Percentiles rank a stretch among this genome's conserved stretches.
phyloP scores from a whole-genome alignment of 1,140 invertebrate species.

The Penaeus japonicus region DNA sequence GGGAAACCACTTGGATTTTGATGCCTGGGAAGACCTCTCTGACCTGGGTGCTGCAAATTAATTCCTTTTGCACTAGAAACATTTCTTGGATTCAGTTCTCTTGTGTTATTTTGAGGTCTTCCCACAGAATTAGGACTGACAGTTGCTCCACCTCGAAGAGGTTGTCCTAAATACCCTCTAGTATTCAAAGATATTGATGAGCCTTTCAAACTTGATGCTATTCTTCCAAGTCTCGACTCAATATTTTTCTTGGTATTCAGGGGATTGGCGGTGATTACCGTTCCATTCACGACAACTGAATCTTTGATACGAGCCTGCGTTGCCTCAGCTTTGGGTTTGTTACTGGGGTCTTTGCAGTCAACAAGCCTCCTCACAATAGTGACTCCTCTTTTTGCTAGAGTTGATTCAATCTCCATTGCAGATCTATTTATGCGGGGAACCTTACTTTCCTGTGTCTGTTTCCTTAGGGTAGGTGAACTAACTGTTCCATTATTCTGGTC shows the following conservation, averaged over 20 bases:
- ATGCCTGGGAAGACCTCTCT: not conserved
- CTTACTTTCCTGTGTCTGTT: not conserved
- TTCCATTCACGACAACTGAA: not conserved
- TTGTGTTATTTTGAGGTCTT: too few species aligned
- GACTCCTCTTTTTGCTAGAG: constrained; percentile 39
- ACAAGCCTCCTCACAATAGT: constrained; percentile 45
- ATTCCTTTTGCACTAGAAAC: not conserved
- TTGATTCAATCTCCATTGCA: constrained; percentile 49
- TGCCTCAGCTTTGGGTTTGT: not conserved
- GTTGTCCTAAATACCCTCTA: too few species aligned
- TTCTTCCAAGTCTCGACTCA: not conserved
- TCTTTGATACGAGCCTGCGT: not conserved
- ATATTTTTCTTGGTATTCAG: not conserved
- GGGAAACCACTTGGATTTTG: constrained; percentile 7
- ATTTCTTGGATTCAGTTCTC: too few species aligned
- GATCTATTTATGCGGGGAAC: not conserved
- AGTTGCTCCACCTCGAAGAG: too few species aligned
- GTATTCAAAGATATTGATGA: not conserved
- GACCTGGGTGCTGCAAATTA: not conserved
- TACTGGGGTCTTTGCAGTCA: constrained; percentile 7
- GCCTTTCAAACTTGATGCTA: not conserved
- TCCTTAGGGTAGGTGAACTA: too few species aligned
- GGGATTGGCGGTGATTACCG: constrained; percentile 19
- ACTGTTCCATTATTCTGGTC: not conserved
- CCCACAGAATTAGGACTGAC: too few species aligned